These are phyloP conservation scores for Monoplex corrugatus DNA, from an alignment of 2,888 invertebrate species.

Conservation along the genomic window DNA sequence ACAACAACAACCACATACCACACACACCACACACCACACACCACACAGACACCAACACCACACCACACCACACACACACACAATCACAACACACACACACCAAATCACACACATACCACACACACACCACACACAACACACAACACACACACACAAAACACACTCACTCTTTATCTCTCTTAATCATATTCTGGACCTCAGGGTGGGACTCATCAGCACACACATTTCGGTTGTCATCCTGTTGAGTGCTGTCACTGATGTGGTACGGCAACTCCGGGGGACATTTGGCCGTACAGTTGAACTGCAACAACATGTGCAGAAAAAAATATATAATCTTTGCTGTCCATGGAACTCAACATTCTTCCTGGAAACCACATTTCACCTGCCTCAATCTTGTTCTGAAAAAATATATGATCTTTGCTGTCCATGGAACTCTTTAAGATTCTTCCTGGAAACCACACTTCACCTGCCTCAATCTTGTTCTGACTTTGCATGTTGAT, in stretches of 20 bases:
- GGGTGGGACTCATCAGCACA: slow-evolving; percentile 73
- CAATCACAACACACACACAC: background rate
- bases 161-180: slow-evolving; percentile 30
- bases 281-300: slow-evolving; percentile 93
- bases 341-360: no score
- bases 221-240: slow-evolving; percentile 64
- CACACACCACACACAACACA: background rate
- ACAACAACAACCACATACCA: background rate
- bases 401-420: no score
- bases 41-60: no score
- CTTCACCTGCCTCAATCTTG: no score
- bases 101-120: background rate
- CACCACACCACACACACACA: background rate
- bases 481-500: no score
- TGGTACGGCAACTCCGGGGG: slow-evolving; percentile 87
- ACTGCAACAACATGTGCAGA: slow-evolving; percentile 79
- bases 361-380: no score
- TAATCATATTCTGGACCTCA: slow-evolving; percentile 39
- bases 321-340: no score
- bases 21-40: no score
- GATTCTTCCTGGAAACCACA: no score
- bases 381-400: no score
- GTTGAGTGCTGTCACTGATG: slow-evolving; percentile 81
- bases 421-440: no score
- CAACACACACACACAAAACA: background rate